These are phyloP conservation scores for Mesorhabditis sp. DNA, from an alignment of 2,888 invertebrate genomes.

Conservation along the genomic window DNA sequence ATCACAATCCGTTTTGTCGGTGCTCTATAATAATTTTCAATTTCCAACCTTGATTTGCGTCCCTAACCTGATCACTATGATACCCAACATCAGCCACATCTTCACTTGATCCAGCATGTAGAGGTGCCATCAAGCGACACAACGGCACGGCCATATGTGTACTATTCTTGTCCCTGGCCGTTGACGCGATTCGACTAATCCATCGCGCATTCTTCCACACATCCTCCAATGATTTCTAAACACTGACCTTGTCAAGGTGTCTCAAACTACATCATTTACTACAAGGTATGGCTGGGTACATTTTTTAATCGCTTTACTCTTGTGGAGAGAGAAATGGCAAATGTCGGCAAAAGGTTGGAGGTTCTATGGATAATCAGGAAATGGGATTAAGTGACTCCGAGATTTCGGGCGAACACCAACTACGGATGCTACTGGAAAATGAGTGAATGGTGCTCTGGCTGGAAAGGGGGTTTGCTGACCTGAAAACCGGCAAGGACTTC, in stretches of 20 bases:
- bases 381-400: not conserved
- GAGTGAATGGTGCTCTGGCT: no score
- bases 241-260: not conserved
- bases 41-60: no score
- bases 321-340: no score
- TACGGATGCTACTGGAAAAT: no score
- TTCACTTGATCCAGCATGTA: constrained; percentile 11
- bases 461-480: constrained; percentile 35
- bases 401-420: not conserved
- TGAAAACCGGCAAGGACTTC: constrained; percentile 75
- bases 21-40: no score
- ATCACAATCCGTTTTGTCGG: no score
- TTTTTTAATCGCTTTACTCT: no score
- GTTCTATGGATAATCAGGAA: no score
- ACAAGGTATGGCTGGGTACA: no score
- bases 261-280: no score
- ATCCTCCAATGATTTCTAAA: constrained; percentile 71
- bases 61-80: constrained; percentile 32
- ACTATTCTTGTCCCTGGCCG: constrained; percentile 76
- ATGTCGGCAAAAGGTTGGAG: no score
- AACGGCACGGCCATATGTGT: constrained; percentile 58
- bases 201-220: constrained; percentile 92
- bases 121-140: constrained; percentile 40
- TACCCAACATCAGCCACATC: constrained; percentile 38
- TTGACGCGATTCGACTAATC: constrained; percentile 90